These are phyloP conservation scores for Eupleurogrammus muticus DNA, from an alignment of 2,797 vertebrate genomes.

Conservation along the genomic window DNA sequence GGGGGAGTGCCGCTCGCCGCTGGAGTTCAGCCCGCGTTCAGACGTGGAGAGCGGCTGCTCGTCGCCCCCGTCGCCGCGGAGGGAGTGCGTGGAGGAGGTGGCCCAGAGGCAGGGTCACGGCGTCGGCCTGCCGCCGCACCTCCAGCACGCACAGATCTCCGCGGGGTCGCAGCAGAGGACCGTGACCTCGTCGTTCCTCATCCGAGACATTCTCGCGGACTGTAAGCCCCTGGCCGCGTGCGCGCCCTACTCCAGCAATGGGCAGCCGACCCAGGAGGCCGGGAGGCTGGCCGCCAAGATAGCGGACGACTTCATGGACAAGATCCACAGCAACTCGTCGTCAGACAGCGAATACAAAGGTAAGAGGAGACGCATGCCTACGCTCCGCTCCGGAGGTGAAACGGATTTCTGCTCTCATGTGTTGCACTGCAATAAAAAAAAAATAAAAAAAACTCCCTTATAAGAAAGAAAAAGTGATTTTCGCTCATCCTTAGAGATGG, in stretches of 20 bases:
- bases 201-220: slow-evolving; percentile 97
- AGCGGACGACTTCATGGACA: slow-evolving; percentile 94
- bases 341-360: slow-evolving; percentile 99
- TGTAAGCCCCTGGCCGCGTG: slow-evolving; percentile 97
- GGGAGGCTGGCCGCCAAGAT: slow-evolving; percentile 89
- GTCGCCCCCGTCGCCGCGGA: slow-evolving; percentile 91
- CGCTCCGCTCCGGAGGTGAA: not conserved
- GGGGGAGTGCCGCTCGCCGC: slow-evolving; percentile 91
- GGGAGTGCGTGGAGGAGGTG: slow-evolving; percentile 90
- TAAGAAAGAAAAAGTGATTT: not conserved
- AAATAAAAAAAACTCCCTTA: too few species aligned
- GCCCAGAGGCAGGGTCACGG: slow-evolving; percentile 85
- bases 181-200: slow-evolving; percentile 97
- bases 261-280: slow-evolving; percentile 89
- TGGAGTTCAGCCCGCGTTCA: slow-evolving; percentile 94
- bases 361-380: slow-evolving; percentile 61
- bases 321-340: slow-evolving; percentile 91
- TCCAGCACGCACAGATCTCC: slow-evolving; percentile 90
- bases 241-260: slow-evolving; percentile 96
- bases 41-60: slow-evolving; percentile 93
- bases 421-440: not conserved
- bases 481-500: not conserved
- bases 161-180: slow-evolving; percentile 94
- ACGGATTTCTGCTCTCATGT: slow-evolving; percentile 1
- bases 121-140: slow-evolving; percentile 88